Conservation (phyloP, 2,113 vertebrate species). For the Prolemur simus region DNA sequence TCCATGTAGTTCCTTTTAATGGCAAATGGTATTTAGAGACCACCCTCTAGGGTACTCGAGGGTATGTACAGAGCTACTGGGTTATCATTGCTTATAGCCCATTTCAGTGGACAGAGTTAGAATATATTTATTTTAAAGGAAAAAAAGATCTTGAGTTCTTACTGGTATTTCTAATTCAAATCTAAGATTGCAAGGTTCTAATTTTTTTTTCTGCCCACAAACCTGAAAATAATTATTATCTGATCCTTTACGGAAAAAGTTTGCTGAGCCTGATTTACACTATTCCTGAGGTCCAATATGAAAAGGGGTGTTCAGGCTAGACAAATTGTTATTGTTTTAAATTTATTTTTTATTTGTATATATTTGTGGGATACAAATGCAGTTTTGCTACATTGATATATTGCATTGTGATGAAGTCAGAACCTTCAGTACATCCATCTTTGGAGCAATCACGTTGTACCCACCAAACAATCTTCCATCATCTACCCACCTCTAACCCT, state of each 20-base stretch:
- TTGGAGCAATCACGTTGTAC: too few relatives aligned
- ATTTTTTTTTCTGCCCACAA: not conserved
- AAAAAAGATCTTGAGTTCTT: not conserved
- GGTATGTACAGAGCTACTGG: not conserved
- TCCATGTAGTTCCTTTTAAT: not conserved
- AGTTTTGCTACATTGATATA: too few relatives aligned
- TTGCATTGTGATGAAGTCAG: too few relatives aligned
- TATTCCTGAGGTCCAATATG: not conserved
- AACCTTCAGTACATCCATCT: too few relatives aligned
- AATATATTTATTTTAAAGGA: not conserved
- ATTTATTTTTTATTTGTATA: not conserved
- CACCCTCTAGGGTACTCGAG: not conserved
- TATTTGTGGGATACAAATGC: not conserved
- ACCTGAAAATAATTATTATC: not conserved
- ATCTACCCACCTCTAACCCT: too few relatives aligned
- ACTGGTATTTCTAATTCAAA: not conserved
- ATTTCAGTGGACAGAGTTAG: not conserved
- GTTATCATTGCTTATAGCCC: not conserved
- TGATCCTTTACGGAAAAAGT: not conserved
- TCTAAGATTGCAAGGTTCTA: not conserved
- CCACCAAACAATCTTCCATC: too few relatives aligned
- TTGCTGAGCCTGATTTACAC: not conserved
- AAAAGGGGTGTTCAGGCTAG: not conserved
- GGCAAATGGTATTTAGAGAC: not conserved
- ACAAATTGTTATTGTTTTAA: not conserved